Evolutionary conservation across 2,888 invertebrate species (phyloP), one percentile per base, ranked within the genome.

Genomic region (Adelognathus sp.): DNA sequence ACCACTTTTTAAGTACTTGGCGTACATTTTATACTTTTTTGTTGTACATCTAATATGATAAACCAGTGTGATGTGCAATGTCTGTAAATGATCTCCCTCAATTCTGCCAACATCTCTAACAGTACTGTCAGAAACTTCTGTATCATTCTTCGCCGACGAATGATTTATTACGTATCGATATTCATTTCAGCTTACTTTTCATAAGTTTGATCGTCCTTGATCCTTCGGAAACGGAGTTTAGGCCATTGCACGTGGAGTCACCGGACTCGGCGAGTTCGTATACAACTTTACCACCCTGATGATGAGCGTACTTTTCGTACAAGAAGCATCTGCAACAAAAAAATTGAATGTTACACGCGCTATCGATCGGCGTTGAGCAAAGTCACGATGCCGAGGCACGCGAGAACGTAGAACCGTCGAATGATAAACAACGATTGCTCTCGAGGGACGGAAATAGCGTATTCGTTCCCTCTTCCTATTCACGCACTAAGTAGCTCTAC

Each of bases 221-320:
- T 52, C 97, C 97, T 85, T 97, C 96, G 0, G 93, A 94, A 0
- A 96, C 94, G 0, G 95, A 95, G 14, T 94, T 94, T 16, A 97
- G 92, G 0, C 96, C 96, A 83, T 94, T 95, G 91, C 97, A 97
- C 0, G 96, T 95, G 9, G 96, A 96, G 89, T 97, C 96, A 0
- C 95, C 96, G 0, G 96, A 95, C 88, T 96, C 96, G 0, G 96
- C 96, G 0, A 96, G 94, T 79, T 93, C 93, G 88, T 95, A 96
- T 1, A 94, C 93, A 81, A 93, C 93, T 78, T 92, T 92, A 3
- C 90, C 91, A 11, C 87, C 87, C 39, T 87, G 89, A 70, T 91
- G 91, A 67, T 91, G 91, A 73, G 76, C 86, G 83, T 85, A 91
- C 83, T 92, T 92, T 86, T 95, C 95, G 92, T 96, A 96, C 78